Base-by-base conservation (phyloP, 2,113 vertebrate genomes). In the Hucho hucho region DNA sequence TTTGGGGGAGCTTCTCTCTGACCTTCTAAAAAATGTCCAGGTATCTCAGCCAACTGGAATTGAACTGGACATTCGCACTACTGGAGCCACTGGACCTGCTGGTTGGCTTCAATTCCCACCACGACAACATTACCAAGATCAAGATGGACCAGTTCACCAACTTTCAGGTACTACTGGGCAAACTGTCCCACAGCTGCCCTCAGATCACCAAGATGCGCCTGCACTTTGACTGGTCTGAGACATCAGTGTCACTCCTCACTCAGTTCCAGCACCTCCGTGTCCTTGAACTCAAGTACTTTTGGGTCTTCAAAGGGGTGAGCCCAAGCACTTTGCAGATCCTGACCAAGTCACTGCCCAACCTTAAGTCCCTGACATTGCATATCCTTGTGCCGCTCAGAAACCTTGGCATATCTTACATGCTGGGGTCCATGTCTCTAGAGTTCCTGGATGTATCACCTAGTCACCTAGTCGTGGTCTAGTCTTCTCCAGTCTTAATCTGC, bases 1-100 rank as follows among this genome's bases (percentile, higher is more conserved):
- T 73, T 95, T 94, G 94, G 80, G 88, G 1, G 92, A 93, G 46
- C 91, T 95, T 65, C 90, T 95, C 12, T 83, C 86, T 9, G 88
- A 89, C 77, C 90, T 95, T 47, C 84, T 95, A 73, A 92, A 95
- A 9, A 89, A 89, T 3, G 92, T 94, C 20, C 93, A 85, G 93
- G 25, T 93, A 95, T 68, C 92, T 95, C 24, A 88, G 90, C 81
- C 92, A 95, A 72, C 85, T 95, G 26, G 93, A 94, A 76, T 89
- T 95, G 4, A 94, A 95, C 87, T 95, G 94, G 94, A 94, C 94
- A 0, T 92, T 94, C 65, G 94, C 93, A 0, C 90, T 94, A 14
- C 75, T 95, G 1, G 93, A 94, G 80, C 94, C 94, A 0, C 84
- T 94, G 25, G 92, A 94, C 79, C 89, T 94, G n/a, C 83, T 89